Evolutionary conservation across 2,888 invertebrate genomes (phyloP), one percentile per base, ranked within the genome.

Genomic region (Hyposoter dolosus): DNA sequence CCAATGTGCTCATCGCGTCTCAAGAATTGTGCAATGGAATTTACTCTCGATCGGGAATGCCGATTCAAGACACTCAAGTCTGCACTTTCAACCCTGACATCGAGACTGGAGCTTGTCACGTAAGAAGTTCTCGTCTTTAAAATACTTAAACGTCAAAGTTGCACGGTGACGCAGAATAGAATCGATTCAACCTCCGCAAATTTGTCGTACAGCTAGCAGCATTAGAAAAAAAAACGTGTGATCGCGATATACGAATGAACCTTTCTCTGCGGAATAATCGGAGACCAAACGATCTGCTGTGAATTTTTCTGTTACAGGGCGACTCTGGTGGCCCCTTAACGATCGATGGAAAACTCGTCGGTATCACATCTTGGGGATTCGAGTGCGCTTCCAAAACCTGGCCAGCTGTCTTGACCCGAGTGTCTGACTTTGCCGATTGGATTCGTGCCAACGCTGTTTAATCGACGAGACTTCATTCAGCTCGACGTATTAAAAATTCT

Each of bases 1-100:
- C 95, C 0, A 88, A 95, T 63, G 95, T 96, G 0, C 95, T 95
- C 0, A 95, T 95, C 90, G 95, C 96, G 9, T 95, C 94, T 88
- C 94, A 95, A 5, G 89, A 93, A 0, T 88, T 93, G 0, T 96
- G 96, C 89, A 91, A 90, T 0, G 1, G 77, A 0, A 72, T 81
- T 10, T 91, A 91, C 76, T 17, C 0, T 0, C 35, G 17, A 0
- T 3, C n/a, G 6, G 23, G 68, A 9, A 68, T 82, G 40, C 76
- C 81, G 9, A 40, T 92, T n/a, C 75, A 89, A 69, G 63, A 83
- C 7, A 86, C 60, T 23, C 88, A 89, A 10, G 66, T 89, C 28
- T 89, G 89, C 68, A 87, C 88, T 28, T 68, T 87, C 45, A 82
- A 87, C 12, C 88, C 86, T 19, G 23, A 66, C 12, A 17, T 66